Conservation (phyloP, 2,888 invertebrate species). For the Drosophila macrospina region DNA sequence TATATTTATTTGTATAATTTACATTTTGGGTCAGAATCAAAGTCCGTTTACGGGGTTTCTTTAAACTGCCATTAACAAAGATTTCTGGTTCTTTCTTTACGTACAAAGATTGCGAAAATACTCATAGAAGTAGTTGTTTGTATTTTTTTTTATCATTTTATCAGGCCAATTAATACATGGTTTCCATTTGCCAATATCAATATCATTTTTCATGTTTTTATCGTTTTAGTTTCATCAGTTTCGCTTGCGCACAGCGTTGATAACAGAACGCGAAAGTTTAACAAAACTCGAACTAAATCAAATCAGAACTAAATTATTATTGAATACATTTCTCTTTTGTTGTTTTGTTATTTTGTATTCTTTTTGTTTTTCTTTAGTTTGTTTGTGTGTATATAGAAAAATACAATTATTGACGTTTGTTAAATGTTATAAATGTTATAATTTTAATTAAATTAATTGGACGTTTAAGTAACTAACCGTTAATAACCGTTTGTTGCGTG, state of each 20-base stretch:
- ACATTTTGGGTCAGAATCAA: constrained; percentile 35
- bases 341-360: not conserved
- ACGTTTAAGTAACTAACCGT: constrained; percentile 85
- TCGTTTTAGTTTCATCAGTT: constrained; percentile 34
- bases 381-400: constrained; percentile 55
- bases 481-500: constrained; percentile 64
- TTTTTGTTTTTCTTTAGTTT: constrained; percentile 6
- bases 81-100: constrained; percentile 41
- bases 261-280: constrained; percentile 69
- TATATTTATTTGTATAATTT: constrained; percentile 48
- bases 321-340: constrained; percentile 30
- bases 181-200: constrained; percentile 55
- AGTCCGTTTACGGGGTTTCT: constrained; percentile 11
- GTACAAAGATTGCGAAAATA: constrained; percentile 60
- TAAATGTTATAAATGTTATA: constrained; percentile 29
- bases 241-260: constrained; percentile 76
- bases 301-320: constrained; percentile 48
- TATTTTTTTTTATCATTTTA: constrained; percentile 18
- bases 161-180: constrained; percentile 67
- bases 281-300: constrained; percentile 58
- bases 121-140: constrained; percentile 30
- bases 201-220: constrained; percentile 18
- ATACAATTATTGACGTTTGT: constrained; percentile 47
- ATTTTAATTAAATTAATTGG: constrained; percentile 82
- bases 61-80: constrained; percentile 22